phyloP scores from a whole-genome alignment of 23 tunicate genomes.

The Botrylloides violaceus region DNA sequence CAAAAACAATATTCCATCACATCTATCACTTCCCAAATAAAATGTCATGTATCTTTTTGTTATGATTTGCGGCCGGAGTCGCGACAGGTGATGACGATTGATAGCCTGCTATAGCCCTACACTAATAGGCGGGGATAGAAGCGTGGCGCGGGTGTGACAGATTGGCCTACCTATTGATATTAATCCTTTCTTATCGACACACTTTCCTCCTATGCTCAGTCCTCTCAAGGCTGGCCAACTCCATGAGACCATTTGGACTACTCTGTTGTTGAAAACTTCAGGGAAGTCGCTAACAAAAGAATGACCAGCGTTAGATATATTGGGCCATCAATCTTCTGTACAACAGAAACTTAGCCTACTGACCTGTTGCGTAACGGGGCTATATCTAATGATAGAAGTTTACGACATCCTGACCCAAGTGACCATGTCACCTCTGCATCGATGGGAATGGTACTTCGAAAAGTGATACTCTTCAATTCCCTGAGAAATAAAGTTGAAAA shows the following conservation, averaged over 20 bases:
- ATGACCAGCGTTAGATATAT: too few species aligned
- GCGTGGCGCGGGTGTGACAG: not conserved
- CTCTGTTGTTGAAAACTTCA: slow-evolving; percentile 46
- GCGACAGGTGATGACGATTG: not conserved
- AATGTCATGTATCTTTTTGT: too few species aligned
- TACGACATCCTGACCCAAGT: slow-evolving; percentile 63
- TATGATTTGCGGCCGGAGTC: too few species aligned
- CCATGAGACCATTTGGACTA: slow-evolving; percentile 69
- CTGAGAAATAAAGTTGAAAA: too few species aligned
- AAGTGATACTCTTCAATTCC: slow-evolving; percentile 45
- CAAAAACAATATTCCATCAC: not conserved
- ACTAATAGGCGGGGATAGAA: not conserved
- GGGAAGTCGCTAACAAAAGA: not conserved
- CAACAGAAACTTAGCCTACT: too few species aligned
- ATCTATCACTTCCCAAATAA: not conserved
- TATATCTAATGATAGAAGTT: slow-evolving; percentile 60
- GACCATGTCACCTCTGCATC: slow-evolving; percentile 72
- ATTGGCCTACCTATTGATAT: slow-evolving; percentile 54
- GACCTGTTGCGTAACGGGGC: slow-evolving; percentile 63
- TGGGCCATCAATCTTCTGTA: too few species aligned
- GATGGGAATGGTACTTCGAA: slow-evolving; percentile 64
- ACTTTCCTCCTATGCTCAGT: slow-evolving; percentile 70
- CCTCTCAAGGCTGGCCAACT: slow-evolving; percentile 83
- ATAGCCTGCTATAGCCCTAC: not conserved
- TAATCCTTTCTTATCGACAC: slow-evolving; percentile 43